A percentile compares a stretch with the other conserved stretches of the same genome.
Evolutionary conservation across 2,797 vertebrate species (phyloP).

Genomic region (Lepus townsendii): DNA sequence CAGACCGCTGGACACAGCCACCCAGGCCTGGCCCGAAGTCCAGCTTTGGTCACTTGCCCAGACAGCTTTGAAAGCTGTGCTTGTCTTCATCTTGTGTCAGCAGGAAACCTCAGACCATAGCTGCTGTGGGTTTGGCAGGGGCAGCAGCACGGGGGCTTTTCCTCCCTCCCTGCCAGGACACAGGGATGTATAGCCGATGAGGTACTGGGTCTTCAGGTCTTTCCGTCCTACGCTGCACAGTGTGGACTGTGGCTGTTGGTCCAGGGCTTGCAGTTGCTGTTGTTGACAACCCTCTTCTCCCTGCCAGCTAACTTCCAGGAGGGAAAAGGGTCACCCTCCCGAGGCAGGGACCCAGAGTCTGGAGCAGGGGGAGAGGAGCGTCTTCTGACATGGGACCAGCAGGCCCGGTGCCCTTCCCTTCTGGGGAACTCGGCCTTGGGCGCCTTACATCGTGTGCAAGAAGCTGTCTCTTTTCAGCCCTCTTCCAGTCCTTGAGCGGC

Average conservation of each 20-base stretch:
- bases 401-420: neutral
- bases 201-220: neutral
- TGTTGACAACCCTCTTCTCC: neutral
- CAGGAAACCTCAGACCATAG: constrained; percentile 11
- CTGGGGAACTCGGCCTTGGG: neutral
- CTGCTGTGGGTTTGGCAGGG: constrained; percentile 5
- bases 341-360: neutral
- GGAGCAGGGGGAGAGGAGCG: neutral
- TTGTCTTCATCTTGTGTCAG: constrained; percentile 26
- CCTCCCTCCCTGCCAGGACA: neutral
- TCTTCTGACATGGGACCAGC: neutral
- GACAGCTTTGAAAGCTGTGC: neutral
- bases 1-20: neutral
- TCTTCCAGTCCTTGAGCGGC: neutral
- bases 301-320: neutral
- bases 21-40: neutral
- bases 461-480: neutral
- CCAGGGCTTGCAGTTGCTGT: neutral
- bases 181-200: neutral
- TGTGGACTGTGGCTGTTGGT: neutral
- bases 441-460: neutral
- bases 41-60: neutral
- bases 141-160: constrained; percentile 19
- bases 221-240: neutral
- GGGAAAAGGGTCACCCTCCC: neutral